Conservation (phyloP, 1,140 invertebrate genomes). For the Sipha flava region DNA sequence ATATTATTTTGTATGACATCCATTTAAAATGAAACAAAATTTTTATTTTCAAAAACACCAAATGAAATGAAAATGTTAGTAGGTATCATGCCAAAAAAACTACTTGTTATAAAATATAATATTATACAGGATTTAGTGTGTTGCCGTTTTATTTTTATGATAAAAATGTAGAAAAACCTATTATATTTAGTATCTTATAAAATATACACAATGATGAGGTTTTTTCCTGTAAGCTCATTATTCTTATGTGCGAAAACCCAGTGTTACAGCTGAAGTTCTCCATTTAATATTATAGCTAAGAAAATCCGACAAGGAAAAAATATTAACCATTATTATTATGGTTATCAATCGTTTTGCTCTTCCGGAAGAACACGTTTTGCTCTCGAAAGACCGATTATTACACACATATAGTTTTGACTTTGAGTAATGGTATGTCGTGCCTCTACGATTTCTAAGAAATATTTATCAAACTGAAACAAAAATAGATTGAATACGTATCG, state of each 20-base stretch:
- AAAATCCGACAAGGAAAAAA: not conserved
- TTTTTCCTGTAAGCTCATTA: not conserved
- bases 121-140: too few relatives aligned
- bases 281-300: not conserved
- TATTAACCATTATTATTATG: conserved; percentile 7
- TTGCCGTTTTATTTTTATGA: too few relatives aligned
- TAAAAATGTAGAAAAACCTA: not conserved
- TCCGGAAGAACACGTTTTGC: not conserved
- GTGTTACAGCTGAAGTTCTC: not conserved
- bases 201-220: not conserved
- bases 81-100: too few relatives aligned
- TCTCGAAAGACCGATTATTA: conserved; percentile 7
- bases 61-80: too few relatives aligned
- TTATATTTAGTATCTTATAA: not conserved
- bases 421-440: not conserved
- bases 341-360: conserved; percentile 18
- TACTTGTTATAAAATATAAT: too few relatives aligned
- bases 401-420: conserved; percentile 10
- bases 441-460: not conserved
- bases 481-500: not conserved
- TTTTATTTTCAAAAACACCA: too few relatives aligned
- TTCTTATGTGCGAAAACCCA: not conserved
- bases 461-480: not conserved
- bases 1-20: too few relatives aligned
- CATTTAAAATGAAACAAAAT: too few relatives aligned